These are phyloP conservation scores for Rhopalosiphum padi DNA, from an alignment of 1,140 invertebrate species.

Conservation along the genomic window DNA sequence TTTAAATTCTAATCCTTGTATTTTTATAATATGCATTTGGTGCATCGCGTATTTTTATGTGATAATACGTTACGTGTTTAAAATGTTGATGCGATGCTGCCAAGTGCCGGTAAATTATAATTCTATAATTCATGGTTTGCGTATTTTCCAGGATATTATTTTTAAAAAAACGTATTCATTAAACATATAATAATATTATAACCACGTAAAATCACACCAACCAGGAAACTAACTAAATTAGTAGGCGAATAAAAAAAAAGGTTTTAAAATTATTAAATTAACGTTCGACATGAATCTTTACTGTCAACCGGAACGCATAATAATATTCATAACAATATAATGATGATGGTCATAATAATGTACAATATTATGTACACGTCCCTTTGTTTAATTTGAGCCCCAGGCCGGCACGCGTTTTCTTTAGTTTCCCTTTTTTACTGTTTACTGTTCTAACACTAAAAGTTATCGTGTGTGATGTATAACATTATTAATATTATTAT, in stretches of 20 bases:
- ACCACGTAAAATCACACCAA: background rate
- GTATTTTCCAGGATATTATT: background rate
- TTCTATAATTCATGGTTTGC: background rate
- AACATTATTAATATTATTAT: background rate
- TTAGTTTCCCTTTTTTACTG: background rate
- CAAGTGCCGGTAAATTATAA: background rate
- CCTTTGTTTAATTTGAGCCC: background rate
- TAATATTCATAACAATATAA: background rate
- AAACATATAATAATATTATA: background rate
- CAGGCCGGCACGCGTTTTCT: background rate
- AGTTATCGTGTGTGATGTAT: background rate
- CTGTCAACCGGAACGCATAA: background rate
- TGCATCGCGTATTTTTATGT: background rate
- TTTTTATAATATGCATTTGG: background rate
- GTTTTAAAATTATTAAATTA: conserved; percentile 8
- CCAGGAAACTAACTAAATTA: background rate
- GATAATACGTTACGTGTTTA: background rate
- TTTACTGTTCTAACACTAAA: background rate
- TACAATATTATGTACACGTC: background rate
- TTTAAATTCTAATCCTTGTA: background rate
- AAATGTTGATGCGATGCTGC: background rate
- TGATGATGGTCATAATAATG: background rate
- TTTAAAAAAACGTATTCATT: background rate
- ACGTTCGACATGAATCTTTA: background rate
- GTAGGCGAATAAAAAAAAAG: background rate